phyloP scores from a whole-genome alignment of 2,888 invertebrate species.

The Petrophora chlorosata region DNA sequence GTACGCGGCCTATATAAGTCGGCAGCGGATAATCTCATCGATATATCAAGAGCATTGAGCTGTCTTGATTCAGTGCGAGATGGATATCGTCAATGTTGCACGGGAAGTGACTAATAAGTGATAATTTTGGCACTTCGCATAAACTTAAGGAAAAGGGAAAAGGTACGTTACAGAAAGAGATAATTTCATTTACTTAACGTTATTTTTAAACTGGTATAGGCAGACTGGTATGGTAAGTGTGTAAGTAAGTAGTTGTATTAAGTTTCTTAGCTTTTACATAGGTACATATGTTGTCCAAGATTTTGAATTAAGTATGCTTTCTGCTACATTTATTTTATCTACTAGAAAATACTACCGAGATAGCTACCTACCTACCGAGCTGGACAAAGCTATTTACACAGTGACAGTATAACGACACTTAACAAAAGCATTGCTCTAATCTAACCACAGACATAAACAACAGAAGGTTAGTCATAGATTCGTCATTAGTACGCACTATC shows the following conservation, averaged over 20 bases:
- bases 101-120: slow-evolving; percentile 57
- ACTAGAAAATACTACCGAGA: no score
- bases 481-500: slow-evolving; percentile 32
- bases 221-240: no score
- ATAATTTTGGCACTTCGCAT: slow-evolving; percentile 15
- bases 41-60: slow-evolving; percentile 70
- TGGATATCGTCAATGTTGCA: slow-evolving; percentile 57
- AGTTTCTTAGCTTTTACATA: no score
- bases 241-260: no score
- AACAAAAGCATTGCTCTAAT: slow-evolving; percentile 28
- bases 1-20: slow-evolving; percentile 40
- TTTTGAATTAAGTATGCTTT: no score
- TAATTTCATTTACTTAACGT: no score
- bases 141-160: background rate
- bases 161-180: no score
- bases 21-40: slow-evolving; percentile 66
- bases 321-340: no score
- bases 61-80: slow-evolving; percentile 45
- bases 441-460: slow-evolving; percentile 23
- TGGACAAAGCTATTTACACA: no score
- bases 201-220: no score
- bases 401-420: background rate
- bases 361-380: no score
- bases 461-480: slow-evolving; percentile 39
- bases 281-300: no score